Evolutionary conservation across 2,113 vertebrate genomes (phyloP).

Genomic region (Phaethon lepturus): DNA sequence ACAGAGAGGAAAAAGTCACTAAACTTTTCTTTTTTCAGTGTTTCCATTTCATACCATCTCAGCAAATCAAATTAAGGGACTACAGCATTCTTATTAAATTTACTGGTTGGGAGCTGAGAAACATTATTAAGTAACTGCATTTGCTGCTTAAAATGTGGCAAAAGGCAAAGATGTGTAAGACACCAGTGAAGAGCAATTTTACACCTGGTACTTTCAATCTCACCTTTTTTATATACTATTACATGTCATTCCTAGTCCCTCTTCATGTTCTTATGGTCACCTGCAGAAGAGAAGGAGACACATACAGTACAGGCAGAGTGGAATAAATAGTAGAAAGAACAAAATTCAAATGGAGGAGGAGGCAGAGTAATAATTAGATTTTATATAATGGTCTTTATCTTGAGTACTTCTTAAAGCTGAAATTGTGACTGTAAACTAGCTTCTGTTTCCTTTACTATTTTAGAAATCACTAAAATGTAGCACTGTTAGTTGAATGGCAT

Average conservation of each 20-base stretch:
- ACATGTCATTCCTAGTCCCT: not conserved
- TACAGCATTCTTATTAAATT: not conserved
- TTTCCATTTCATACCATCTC: not conserved
- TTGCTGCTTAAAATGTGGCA: not conserved
- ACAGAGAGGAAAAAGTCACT: not conserved
- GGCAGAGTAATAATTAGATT: not conserved
- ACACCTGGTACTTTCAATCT: not conserved
- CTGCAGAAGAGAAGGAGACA: not conserved
- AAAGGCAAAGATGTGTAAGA: not conserved
- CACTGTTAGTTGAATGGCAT: not conserved
- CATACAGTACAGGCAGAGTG: not conserved
- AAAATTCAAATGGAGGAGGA: not conserved
- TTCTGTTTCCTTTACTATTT: not conserved
- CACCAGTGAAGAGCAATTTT: not conserved
- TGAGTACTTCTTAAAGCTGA: not conserved
- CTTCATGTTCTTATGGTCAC: not conserved
- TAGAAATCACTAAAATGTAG: not conserved
- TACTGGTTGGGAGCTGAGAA: not conserved
- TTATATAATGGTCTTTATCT: not conserved
- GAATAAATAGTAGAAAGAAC: not conserved
- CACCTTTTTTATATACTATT: not conserved
- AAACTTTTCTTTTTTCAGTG: not conserved
- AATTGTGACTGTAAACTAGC: rapidly evolving
- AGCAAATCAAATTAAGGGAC: not conserved
- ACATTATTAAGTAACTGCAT: not conserved